Evolutionary conservation across 2,888 invertebrate species (phyloP).

Genomic region (Polietes domitor): DNA sequence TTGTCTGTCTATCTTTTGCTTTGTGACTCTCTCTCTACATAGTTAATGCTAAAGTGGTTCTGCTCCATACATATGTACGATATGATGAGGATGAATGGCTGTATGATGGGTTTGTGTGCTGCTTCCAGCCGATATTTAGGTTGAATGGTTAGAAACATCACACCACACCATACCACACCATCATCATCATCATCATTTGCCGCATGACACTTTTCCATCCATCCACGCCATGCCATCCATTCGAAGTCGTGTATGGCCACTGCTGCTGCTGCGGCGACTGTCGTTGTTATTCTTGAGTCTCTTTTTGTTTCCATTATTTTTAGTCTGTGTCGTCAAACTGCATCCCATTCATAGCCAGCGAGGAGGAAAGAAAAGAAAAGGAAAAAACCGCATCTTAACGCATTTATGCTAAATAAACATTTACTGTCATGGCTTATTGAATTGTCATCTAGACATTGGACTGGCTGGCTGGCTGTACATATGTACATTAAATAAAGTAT

Average conservation of each 20-base stretch:
- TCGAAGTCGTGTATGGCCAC: neutral
- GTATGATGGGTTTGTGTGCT: no score
- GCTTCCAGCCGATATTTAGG: slow-evolving; percentile 39
- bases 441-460: slow-evolving; percentile 75
- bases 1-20: slow-evolving; percentile 43
- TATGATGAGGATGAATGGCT: no score
- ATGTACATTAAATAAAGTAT: neutral
- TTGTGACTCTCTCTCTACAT: slow-evolving; percentile 23
- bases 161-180: no score
- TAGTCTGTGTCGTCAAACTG: slow-evolving; percentile 60
- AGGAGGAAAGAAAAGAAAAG: slow-evolving; percentile 1
- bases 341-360: slow-evolving; percentile 43
- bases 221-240: neutral
- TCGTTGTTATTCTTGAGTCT: slow-evolving; percentile 14
- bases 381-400: slow-evolving; percentile 58
- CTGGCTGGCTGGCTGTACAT: neutral
- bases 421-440: slow-evolving; percentile 79
- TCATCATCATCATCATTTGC: no score
- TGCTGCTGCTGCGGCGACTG: slow-evolving; percentile 35
- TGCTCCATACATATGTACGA: no score
- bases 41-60: slow-evolving; percentile 51
- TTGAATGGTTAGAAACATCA: slow-evolving; percentile 26
- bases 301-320: slow-evolving; percentile 36
- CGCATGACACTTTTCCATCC: slow-evolving; percentile 36
- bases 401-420: slow-evolving; percentile 78